Percentiles rank a stretch among this genome's conserved stretches.
Evolutionary conservation across 2,888 invertebrate species (phyloP).

Genomic region (Junonia oenone): DNA sequence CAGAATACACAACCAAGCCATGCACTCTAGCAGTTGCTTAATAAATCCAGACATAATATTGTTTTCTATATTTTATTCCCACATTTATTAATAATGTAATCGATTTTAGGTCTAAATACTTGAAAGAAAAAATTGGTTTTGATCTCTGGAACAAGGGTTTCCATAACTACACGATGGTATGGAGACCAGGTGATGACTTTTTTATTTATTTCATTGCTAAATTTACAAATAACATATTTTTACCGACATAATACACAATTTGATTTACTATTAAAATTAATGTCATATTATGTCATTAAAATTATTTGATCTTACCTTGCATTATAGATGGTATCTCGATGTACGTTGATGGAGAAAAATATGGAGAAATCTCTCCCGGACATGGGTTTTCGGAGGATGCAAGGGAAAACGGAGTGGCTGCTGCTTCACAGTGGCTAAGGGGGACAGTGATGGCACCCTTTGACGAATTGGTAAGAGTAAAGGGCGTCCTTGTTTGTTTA

Average conservation of each 20-base stretch:
- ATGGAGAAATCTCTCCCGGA: slow-evolving; percentile 63
- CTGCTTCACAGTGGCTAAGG: slow-evolving; percentile 78
- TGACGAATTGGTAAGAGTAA: slow-evolving; percentile 82
- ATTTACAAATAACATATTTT: not conserved
- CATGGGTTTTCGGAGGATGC: slow-evolving; percentile 53
- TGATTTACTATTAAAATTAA: too few relatives aligned
- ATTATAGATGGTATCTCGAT: slow-evolving; percentile 62
- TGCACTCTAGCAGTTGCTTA: too few relatives aligned
- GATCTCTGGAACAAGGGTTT: slow-evolving; percentile 79
- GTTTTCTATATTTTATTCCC: too few relatives aligned
- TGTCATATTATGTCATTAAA: too few relatives aligned
- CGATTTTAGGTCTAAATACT: slow-evolving; percentile 46
- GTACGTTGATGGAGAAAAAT: slow-evolving; percentile 70
- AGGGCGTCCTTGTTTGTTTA: too few relatives aligned
- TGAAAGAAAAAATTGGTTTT: slow-evolving; percentile 50
- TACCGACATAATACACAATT: too few relatives aligned
- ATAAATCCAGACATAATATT: too few relatives aligned
- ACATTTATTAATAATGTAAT: too few relatives aligned
- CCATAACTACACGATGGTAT: slow-evolving; percentile 84
- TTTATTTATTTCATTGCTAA: not conserved
- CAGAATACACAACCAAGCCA: too few relatives aligned
- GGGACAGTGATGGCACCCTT: slow-evolving; percentile 84
- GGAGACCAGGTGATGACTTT: slow-evolving; percentile 82
- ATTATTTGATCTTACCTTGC: too few relatives aligned
- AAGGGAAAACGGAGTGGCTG: slow-evolving; percentile 44